Evolutionary conservation across 1,140 invertebrate species (phyloP).

Genomic region (Aphidius ervi): DNA sequence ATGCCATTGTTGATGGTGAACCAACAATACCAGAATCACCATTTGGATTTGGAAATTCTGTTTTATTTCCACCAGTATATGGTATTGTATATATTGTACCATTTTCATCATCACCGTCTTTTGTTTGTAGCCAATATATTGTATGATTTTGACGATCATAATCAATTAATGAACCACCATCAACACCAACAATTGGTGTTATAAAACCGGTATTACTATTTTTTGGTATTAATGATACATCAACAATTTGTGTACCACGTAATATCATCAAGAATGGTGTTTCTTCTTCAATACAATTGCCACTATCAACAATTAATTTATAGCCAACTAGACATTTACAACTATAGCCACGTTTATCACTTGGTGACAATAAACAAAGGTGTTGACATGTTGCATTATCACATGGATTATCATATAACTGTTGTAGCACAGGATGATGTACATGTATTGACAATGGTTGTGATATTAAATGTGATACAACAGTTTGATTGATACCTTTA

Average conservation of each 20-base stretch:
- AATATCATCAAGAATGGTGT: constrained; percentile 87
- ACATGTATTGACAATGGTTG: constrained; percentile 93
- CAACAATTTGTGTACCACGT: constrained; percentile 83
- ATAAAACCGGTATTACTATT: constrained; percentile 73
- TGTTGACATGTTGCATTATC: constrained; percentile 77
- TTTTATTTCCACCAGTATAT: constrained; percentile 82
- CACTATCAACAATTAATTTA: constrained; percentile 59
- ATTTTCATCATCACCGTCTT: constrained; percentile 68
- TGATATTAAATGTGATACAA: constrained; percentile 90
- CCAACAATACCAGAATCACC: constrained; percentile 80
- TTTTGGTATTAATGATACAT: constrained; percentile 71
- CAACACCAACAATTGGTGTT: constrained; percentile 86
- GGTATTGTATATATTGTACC: constrained; percentile 81
- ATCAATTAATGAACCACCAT: constrained; percentile 84
- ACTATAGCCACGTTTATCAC: constrained; percentile 63
- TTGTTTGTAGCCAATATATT: constrained; percentile 77
- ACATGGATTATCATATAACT: constrained; percentile 80
- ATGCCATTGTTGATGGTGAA: constrained; percentile 84
- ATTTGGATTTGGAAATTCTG: constrained; percentile 68
- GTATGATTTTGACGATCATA: constrained; percentile 81
- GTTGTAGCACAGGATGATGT: constrained; percentile 90
- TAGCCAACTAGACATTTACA: constrained; percentile 92
- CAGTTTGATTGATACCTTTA: constrained; percentile 82
- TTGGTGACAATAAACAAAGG: constrained; percentile 83
- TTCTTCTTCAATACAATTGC: constrained; percentile 80